Percentiles rank a stretch among this genome's conserved stretches.
Evolutionary conservation across 1,140 invertebrate species (phyloP).

Genomic region (Babylonia areolata): DNA sequence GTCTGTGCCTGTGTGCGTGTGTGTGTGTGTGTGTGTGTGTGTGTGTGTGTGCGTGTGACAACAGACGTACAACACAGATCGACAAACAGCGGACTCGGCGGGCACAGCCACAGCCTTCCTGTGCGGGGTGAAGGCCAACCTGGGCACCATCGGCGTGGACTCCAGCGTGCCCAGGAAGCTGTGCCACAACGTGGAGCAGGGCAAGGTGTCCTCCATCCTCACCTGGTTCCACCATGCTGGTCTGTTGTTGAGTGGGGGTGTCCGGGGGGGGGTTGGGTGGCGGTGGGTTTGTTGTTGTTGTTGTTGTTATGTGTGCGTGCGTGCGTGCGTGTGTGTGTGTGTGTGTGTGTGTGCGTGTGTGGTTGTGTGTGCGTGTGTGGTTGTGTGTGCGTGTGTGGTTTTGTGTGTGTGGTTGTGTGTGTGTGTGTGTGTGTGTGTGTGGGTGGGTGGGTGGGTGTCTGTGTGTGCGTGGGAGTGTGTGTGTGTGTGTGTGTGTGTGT

Average conservation of each 20-base stretch:
- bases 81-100: conserved; percentile 92
- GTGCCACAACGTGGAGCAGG: background rate
- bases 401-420: too few relatives aligned
- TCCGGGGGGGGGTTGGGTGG: background rate
- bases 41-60: background rate
- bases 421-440: too few relatives aligned
- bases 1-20: too few relatives aligned
- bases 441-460: too few relatives aligned
- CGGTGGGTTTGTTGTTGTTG: too few relatives aligned
- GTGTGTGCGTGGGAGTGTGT: too few relatives aligned
- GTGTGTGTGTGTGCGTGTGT: background rate
- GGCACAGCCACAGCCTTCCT: conserved; percentile 92
- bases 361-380: too few relatives aligned
- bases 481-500: background rate
- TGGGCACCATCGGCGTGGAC: conserved; percentile 87
- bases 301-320: too few relatives aligned
- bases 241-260: background rate
- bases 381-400: too few relatives aligned
- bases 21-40: too few relatives aligned
- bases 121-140: conserved; percentile 89
- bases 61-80: conserved; percentile 92
- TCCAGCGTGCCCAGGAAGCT: conserved; percentile 75
- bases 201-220: conserved; percentile 82
- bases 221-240: conserved; percentile 81
- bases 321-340: background rate